Percentiles rank a stretch among this genome's conserved stretches.
These are phyloP conservation scores for Tortricodes alternella DNA, from an alignment of 2,888 invertebrate genomes.

Conservation along the genomic window DNA sequence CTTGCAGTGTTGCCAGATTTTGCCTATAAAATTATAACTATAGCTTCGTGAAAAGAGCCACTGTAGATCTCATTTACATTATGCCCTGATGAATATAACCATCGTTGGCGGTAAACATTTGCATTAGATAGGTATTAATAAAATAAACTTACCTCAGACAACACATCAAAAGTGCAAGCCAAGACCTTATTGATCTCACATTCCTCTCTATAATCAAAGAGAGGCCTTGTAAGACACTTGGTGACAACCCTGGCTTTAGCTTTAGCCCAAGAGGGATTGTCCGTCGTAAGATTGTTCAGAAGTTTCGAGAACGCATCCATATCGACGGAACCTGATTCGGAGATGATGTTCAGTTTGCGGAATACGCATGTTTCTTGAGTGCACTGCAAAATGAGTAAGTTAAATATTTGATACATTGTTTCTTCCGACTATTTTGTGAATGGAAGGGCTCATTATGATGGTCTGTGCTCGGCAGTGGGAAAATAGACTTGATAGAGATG, in stretches of 20 bases:
- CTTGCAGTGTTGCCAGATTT: too few relatives aligned
- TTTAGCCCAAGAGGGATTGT: slow-evolving; percentile 55
- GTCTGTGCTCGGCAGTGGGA: too few relatives aligned
- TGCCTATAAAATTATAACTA: too few relatives aligned
- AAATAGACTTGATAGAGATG: too few relatives aligned
- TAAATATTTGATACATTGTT: not conserved
- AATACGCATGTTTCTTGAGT: slow-evolving; percentile 65
- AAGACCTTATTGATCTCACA: slow-evolving; percentile 67
- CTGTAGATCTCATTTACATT: too few relatives aligned
- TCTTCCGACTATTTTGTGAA: too few relatives aligned
- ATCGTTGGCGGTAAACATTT: too few relatives aligned
- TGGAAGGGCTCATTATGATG: too few relatives aligned
- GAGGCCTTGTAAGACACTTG: slow-evolving; percentile 54
- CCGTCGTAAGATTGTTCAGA: slow-evolving; percentile 57
- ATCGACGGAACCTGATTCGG: slow-evolving; percentile 49
- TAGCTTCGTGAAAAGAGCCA: too few relatives aligned
- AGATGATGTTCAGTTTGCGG: slow-evolving; percentile 53
- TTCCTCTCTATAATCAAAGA: slow-evolving; percentile 47
- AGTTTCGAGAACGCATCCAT: slow-evolving; percentile 55
- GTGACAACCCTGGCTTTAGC: slow-evolving; percentile 63
- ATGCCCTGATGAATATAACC: too few relatives aligned
- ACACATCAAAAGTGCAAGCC: slow-evolving; percentile 65
- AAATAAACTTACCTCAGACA: slow-evolving; percentile 59
- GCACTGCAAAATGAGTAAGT: slow-evolving; percentile 52
- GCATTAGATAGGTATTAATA: too few relatives aligned